Conservation (phyloP, 2,113 vertebrate species). For the Gymnobelideus leadbeateri region DNA sequence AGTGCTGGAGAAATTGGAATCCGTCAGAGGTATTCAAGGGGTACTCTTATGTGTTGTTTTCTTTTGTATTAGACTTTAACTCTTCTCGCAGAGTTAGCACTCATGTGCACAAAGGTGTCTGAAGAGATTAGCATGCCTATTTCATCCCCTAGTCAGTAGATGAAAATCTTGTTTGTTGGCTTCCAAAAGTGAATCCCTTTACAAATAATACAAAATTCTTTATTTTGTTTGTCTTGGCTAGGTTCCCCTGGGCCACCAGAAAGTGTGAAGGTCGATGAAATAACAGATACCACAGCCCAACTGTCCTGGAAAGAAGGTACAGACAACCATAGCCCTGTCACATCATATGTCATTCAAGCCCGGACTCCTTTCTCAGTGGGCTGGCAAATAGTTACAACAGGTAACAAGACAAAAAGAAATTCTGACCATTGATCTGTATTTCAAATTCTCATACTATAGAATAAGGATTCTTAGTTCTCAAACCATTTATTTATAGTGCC, state of each 20-base stretch:
- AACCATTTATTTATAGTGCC: conserved; percentile 86
- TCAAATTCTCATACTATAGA: neutral
- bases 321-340: conserved; percentile 95
- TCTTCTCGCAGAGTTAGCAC: neutral
- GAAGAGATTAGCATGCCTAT: neutral
- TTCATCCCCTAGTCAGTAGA: neutral
- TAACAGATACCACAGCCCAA: conserved; percentile 95
- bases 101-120: neutral
- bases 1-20: conserved; percentile 28
- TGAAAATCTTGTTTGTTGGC: neutral
- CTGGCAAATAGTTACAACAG: conserved; percentile 95
- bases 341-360: conserved; percentile 91
- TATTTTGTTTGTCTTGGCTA: conserved; percentile 76
- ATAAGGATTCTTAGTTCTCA: neutral
- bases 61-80: neutral
- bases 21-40: neutral
- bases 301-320: conserved; percentile 93
- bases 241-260: conserved; percentile 94
- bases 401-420: conserved; percentile 76
- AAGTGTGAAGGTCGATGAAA: conserved; percentile 92
- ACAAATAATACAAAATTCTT: neutral
- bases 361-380: conserved; percentile 95
- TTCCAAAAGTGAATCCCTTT: neutral
- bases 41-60: neutral
- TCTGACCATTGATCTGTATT: neutral